A percentile compares a stretch with the other conserved stretches of the same genome.
phyloP scores from a whole-genome alignment of 2,113 vertebrate species.

The Cochlearius cochlearius region DNA sequence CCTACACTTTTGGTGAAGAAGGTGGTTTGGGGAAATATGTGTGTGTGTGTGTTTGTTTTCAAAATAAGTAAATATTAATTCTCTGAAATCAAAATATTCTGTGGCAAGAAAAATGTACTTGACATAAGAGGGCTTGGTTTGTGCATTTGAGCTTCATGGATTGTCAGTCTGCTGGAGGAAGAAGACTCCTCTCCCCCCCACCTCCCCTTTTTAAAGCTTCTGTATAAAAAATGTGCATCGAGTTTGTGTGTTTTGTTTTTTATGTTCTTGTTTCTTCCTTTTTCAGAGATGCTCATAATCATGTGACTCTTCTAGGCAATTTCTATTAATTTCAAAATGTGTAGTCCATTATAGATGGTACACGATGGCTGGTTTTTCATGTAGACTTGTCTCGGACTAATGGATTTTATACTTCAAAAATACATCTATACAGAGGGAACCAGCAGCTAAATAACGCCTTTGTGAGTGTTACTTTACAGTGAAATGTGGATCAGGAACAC shows the following conservation, averaged over 20 bases:
- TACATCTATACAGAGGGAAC: background rate
- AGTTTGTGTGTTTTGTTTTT: background rate
- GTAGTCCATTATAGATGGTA: background rate
- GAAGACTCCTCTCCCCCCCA: rapidly evolving
- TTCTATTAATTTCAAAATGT: background rate
- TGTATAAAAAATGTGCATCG: background rate
- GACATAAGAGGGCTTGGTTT: rapidly evolving
- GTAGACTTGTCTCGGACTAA: background rate
- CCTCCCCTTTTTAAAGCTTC: background rate
- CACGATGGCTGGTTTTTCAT: background rate
- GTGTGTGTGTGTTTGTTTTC: background rate
- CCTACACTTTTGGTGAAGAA: background rate
- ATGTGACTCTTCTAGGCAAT: background rate
- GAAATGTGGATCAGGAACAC: background rate
- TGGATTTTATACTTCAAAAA: conserved; percentile 16
- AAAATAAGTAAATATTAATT: background rate
- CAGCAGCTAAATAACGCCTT: background rate
- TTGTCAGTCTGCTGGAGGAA: background rate
- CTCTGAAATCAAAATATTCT: background rate
- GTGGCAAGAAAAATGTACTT: background rate
- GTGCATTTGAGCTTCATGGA: background rate
- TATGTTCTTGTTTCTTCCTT: background rate
- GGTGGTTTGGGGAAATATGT: background rate
- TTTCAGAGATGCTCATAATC: background rate
- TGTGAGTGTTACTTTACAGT: conserved; percentile 9